Percentiles rank a stretch among this genome's conserved stretches.
These are phyloP conservation scores for Trichomycterus rosablanca DNA, from an alignment of 2,113 vertebrate genomes.

Conservation along the genomic window DNA sequence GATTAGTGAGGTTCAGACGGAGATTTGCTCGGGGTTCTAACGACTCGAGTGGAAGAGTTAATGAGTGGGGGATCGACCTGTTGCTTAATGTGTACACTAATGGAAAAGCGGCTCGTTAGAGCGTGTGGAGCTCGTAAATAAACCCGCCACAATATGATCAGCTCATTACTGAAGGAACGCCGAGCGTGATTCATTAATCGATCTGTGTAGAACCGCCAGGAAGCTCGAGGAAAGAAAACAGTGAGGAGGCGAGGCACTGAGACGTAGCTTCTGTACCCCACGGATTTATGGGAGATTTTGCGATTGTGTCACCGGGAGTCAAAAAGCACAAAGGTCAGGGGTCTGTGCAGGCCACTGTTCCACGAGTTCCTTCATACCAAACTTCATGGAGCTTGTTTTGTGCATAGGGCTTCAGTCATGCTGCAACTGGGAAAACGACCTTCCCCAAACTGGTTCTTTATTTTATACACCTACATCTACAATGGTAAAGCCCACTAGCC, in stretches of 20 bases:
- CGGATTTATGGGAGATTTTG: too few relatives aligned
- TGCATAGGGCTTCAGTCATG: too few relatives aligned
- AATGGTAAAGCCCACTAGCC: too few relatives aligned
- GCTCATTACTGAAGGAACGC: slow-evolving; percentile 44
- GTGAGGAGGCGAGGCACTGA: not conserved
- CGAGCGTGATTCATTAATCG: slow-evolving; percentile 27
- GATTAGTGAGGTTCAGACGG: not conserved
- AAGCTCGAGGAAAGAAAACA: slow-evolving; percentile 15
- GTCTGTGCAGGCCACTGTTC: too few relatives aligned
- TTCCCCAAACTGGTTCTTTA: too few relatives aligned
- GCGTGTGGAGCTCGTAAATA: slow-evolving; percentile 40
- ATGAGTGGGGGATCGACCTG: slow-evolving; percentile 65
- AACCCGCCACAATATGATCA: slow-evolving; percentile 32
- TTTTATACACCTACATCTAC: too few relatives aligned
- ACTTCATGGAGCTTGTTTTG: too few relatives aligned
- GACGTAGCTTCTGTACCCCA: too few relatives aligned
- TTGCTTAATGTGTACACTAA: slow-evolving; percentile 59
- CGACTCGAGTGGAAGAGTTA: slow-evolving; percentile 33
- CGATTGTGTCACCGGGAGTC: too few relatives aligned
- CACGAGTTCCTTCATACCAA: too few relatives aligned
- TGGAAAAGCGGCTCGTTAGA: slow-evolving; percentile 58
- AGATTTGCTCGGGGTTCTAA: not conserved
- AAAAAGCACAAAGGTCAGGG: too few relatives aligned
- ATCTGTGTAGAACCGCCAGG: slow-evolving; percentile 1
- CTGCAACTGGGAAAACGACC: too few relatives aligned